Base-by-base conservation (phyloP, 2,888 invertebrate species). In the Scaptomyza caliginosa region DNA sequence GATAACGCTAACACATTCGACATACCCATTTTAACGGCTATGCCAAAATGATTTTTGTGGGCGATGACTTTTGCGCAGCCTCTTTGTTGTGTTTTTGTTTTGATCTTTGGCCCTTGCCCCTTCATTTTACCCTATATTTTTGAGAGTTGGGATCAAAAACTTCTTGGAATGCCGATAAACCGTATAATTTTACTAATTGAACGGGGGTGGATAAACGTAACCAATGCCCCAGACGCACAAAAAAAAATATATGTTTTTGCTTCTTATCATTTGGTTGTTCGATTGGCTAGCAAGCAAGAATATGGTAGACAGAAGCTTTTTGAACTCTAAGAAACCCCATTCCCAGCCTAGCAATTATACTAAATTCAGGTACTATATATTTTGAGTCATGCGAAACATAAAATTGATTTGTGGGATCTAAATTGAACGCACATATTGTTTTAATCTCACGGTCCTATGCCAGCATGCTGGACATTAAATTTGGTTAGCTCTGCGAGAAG, bases 141-240 rank as follows among this genome's bases (percentile, higher is more conserved):
- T n/a, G n/a, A 74, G 71, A 75, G 66, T 68, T 55, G 65, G 57
- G 62, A 68, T 54, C 71, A 58, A 74, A 74, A 84, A 74, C 74
- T 89, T 89, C 89, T 77, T 74, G 88, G 90, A 86, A 86, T 77
- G 72, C 72, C 67, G 66, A 77, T 74, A 73, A 78, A 89, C 82
- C 86, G 75, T 89, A 89, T 89, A 89, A 89, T 89, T 89, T 89
- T 59, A 73, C 85, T 89, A 89, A 89, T 89, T 89, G 88, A 89
- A 89, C 89, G 90, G 81, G 89, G 90, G 88, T 89, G 90, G 80
- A 78, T 77, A 80, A 81, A 80, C 64, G 77, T 66, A 77, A 57
- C 55, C 67, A 76, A 67, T 62, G 51, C 13, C 39, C 46, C 62
- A 75, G 55, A 42, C 52, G 38, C n/a, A 50, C 51, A 46, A 50